Conservation (phyloP, 2,888 invertebrate species). For the Drosophila differens region DNA sequence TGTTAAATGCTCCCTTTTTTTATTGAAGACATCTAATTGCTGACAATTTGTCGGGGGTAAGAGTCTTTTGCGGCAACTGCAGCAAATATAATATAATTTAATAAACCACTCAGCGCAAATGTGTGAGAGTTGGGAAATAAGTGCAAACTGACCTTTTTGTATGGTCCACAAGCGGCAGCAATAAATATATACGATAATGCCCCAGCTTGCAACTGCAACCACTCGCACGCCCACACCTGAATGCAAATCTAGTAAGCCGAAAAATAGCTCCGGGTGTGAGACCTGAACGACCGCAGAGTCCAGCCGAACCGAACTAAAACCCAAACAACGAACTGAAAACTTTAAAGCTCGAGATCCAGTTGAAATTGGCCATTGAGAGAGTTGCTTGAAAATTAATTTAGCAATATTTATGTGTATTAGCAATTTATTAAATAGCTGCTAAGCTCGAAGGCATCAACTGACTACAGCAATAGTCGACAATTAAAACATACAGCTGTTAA, state of each 20-base stretch:
- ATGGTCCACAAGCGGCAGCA: constrained; percentile 32
- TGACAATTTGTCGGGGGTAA: constrained; percentile 60
- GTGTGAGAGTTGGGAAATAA: background rate
- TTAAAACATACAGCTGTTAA: constrained; percentile 69
- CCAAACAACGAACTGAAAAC: constrained; percentile 40
- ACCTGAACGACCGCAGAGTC: constrained; percentile 6
- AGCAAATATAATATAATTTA: constrained; percentile 57
- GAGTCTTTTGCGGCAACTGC: constrained; percentile 22
- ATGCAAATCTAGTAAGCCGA: constrained; percentile 24
- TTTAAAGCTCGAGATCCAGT: constrained; percentile 31
- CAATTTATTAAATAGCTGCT: constrained; percentile 59
- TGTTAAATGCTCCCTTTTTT: constrained; percentile 34
- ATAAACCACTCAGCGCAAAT: constrained; percentile 52
- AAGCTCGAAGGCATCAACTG: constrained; percentile 20
- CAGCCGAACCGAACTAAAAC: constrained; percentile 16
- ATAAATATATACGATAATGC: constrained; percentile 72
- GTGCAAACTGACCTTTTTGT: constrained; percentile 25
- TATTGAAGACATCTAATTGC: constrained; percentile 72
- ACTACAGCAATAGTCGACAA: constrained; percentile 31
- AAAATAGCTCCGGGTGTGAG: constrained; percentile 10
- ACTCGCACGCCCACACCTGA: constrained; percentile 25
- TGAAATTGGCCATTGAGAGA: constrained; percentile 19
- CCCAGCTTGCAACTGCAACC: constrained; percentile 31
- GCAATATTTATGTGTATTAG: constrained; percentile 67
- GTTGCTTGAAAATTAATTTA: constrained; percentile 67